Evolutionary conservation across 2,113 vertebrate genomes (phyloP).

Genomic region (Ailuropoda melanoleuca): DNA sequence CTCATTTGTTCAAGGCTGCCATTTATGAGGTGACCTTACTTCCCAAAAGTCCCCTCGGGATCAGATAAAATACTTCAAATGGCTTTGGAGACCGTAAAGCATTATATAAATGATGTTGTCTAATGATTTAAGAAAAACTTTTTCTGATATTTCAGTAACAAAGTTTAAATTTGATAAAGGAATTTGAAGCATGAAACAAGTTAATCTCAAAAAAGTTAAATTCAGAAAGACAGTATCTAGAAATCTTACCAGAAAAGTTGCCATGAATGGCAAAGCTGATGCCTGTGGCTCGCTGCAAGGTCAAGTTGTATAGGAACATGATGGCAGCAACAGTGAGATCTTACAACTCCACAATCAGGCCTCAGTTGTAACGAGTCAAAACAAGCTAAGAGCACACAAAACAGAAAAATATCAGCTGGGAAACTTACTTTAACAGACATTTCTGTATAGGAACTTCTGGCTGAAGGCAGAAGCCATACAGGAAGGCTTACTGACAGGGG

Average conservation of each 20-base stretch:
- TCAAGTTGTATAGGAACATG: constrained; percentile 99
- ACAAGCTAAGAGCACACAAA: constrained; percentile 50
- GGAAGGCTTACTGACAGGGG: background rate
- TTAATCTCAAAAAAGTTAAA: background rate
- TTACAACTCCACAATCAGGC: background rate
- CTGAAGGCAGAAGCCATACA: background rate
- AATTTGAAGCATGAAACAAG: background rate
- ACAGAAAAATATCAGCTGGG: background rate
- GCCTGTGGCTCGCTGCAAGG: constrained; percentile 96
- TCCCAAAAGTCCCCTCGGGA: background rate
- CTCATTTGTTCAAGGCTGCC: background rate
- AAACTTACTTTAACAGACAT: background rate
- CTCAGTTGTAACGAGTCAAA: background rate
- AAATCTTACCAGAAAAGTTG: constrained; percentile 95
- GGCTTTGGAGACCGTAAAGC: background rate
- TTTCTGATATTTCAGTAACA: background rate
- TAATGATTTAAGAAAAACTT: background rate
- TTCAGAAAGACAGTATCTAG: accelerated
- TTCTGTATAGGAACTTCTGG: background rate
- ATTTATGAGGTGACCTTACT: background rate
- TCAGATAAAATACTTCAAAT: background rate
- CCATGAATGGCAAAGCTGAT: constrained; percentile 98
- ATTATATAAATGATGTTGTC: background rate
- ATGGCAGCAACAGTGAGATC: constrained; percentile 19
- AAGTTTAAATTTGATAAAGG: background rate